Evolutionary conservation across 2,797 vertebrate species (phyloP), one percentile per base, ranked within the genome.

Genomic region (Ispidina lecontei): DNA sequence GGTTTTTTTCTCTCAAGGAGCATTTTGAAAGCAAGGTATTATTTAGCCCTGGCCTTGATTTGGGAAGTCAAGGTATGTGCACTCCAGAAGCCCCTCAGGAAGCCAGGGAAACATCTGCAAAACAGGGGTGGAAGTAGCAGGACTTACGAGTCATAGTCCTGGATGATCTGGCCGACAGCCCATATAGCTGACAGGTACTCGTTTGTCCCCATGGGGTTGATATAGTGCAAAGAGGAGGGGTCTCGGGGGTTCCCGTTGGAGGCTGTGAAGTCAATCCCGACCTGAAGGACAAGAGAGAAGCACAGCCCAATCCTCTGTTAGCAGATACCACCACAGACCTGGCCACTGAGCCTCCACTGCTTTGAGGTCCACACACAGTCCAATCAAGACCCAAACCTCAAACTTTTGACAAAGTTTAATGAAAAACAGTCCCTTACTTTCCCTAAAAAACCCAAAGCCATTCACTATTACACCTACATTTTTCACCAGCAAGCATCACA

Each of bases 191-290:
- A 98, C 39, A 99, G 96, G 90, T 99, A 99, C 91, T 99, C 99
- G 0, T 99, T 99, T 93, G 98, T 99, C 88, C 99, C 99, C 98
- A 99, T 94, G 12, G 99, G 99, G 97, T 98, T 99, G 96, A 99
- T 99, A 92, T 99, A 98, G 97, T 99, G 99, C 94, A 99, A 98
- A 70, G 99, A 99, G 23, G 99, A 99, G 8, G 99, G 98, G 89
- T 99, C 99, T 3, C 98, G 97, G 4, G 99, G 99, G 93, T 98
- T 99, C 87, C 99, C 99, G 0, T 99, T 99, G 91, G 99, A 99
- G 41, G 99, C 99, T 31, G 99, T 99, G 97, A 99, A 99, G 97
- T 99, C 99, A 74, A 99, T 99, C 47, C 99, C 99, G 20, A 99
- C 99, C 99, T 99, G 93, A 70, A 94, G 58, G 63, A 52, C 15